Base-by-base conservation (phyloP, 2,113 vertebrate genomes). In the Pyrgilauda ruficollis region DNA sequence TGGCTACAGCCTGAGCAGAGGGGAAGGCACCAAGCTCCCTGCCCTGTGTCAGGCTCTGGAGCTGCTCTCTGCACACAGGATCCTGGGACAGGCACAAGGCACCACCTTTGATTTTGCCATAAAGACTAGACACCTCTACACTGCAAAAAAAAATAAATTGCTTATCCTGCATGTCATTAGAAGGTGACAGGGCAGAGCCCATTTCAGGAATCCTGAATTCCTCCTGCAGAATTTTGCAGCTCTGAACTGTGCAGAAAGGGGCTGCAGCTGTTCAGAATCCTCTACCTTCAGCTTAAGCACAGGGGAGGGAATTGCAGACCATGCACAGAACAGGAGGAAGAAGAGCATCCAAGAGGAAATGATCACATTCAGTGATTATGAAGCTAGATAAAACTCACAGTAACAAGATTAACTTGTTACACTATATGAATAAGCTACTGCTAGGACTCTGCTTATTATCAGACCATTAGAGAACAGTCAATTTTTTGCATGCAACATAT, bases 381-480 rank as follows among this genome's bases (percentile, higher is more conserved):
- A 78, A 80, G 35, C 68, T 55, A 94, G 90, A 77, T 83, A 55
- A 83, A 91, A 50, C 33, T 67, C 72, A 77, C 0, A 3, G 64
- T 94, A 96, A 93, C 75, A 56, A 83, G 68, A 85, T 94, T 91
- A 94, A 87, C 64, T 66, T 92, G 72, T 68, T 91, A 63, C 15
- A 44, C 12, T 44, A 30, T 17, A 91, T 31, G 66, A 95, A 91
- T 41, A 94, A 79, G 28, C 53, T 91, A 61, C 49, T 5, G 22
- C 41, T 78, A 69, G 56, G 70, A 88, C 55, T 70, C 91, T 96
- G 92, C 75, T 96, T 87, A 90, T 80, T 55, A 55, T 90, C 86
- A 74, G 68, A 11, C 39, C 35, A 64, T 37, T 64, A 83, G 47
- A 93, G 43, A 23, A 86, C 47, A 69, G 46, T 20, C 24, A 41